Evolutionary conservation across 92 coral and sea anemone species (phyloP).

Genomic region (Palythoa caribaeorum): DNA sequence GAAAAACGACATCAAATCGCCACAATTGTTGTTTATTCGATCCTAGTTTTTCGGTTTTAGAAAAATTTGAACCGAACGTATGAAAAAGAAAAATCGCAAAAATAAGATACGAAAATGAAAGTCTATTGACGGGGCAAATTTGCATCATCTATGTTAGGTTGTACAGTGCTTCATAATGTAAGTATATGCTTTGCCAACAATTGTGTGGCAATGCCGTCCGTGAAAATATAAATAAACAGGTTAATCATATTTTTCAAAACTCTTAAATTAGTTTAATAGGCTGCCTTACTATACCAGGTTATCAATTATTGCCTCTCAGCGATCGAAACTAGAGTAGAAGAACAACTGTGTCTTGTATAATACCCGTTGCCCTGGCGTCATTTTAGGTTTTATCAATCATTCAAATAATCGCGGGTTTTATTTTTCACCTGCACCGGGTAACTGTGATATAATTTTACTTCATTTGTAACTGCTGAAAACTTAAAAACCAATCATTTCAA

Average conservation of each 20-base stretch:
- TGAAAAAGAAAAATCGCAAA: not conserved
- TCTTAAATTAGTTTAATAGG: slow-evolving; percentile 34
- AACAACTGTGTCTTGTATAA: not conserved
- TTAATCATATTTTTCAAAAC: slow-evolving; percentile 23
- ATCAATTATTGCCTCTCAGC: not conserved
- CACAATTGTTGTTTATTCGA: not conserved
- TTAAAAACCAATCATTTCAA: not conserved
- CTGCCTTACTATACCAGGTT: slow-evolving; percentile 31
- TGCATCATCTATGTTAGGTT: not conserved
- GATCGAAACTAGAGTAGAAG: slow-evolving; percentile 23
- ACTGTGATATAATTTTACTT: not conserved
- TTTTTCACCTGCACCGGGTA: not conserved
- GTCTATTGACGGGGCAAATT: not conserved
- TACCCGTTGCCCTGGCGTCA: slow-evolving; percentile 16
- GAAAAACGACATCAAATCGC: slow-evolving; percentile 7
- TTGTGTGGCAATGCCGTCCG: not conserved
- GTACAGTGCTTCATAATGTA: no score
- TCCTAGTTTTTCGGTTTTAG: not conserved
- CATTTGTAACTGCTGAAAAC: no score
- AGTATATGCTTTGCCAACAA: not conserved
- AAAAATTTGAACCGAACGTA: not conserved
- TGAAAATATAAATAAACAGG: slow-evolving; percentile 11
- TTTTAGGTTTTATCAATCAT: slow-evolving; percentile 8
- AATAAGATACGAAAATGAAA: not conserved
- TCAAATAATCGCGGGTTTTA: not conserved